Conservation (phyloP, 2,113 vertebrate species). For the Festucalex cinctus region DNA sequence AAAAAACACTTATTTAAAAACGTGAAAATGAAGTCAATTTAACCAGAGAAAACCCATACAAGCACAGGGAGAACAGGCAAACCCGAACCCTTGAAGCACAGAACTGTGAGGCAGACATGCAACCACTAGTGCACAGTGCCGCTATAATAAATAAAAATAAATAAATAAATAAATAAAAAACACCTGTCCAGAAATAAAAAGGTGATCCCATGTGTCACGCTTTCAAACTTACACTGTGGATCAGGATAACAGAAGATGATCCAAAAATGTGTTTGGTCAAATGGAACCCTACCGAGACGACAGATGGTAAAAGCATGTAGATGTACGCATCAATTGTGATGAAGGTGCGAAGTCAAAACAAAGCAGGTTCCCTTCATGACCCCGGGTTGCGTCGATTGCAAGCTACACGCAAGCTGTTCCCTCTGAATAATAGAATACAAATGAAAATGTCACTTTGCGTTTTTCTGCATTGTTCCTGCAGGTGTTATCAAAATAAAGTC, state of each 20-base stretch:
- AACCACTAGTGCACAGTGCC: not conserved
- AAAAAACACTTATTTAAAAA: too few relatives aligned
- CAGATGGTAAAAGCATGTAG: conserved; percentile 50
- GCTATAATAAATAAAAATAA: not conserved
- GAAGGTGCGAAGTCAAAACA: not conserved
- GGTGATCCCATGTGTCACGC: not conserved
- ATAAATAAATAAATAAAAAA: not conserved
- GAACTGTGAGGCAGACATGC: too few relatives aligned
- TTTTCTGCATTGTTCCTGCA: not conserved
- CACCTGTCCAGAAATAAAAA: not conserved
- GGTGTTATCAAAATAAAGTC: not conserved
- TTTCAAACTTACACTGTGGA: not conserved
- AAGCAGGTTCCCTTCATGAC: not conserved
- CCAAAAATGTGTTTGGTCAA: conserved; percentile 13
- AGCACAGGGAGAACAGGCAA: too few relatives aligned
- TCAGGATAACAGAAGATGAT: not conserved
- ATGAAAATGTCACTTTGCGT: not conserved
- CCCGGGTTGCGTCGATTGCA: too few relatives aligned
- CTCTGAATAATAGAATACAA: not conserved
- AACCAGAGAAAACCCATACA: too few relatives aligned
- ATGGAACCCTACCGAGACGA: conserved; percentile 41
- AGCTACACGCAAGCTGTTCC: not conserved
- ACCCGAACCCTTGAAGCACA: too few relatives aligned
- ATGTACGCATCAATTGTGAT: conserved; percentile 11
- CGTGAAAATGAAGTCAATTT: too few relatives aligned